These are phyloP conservation scores for Boloria euphrosyne DNA, from an alignment of 2,888 invertebrate species.

Conservation along the genomic window DNA sequence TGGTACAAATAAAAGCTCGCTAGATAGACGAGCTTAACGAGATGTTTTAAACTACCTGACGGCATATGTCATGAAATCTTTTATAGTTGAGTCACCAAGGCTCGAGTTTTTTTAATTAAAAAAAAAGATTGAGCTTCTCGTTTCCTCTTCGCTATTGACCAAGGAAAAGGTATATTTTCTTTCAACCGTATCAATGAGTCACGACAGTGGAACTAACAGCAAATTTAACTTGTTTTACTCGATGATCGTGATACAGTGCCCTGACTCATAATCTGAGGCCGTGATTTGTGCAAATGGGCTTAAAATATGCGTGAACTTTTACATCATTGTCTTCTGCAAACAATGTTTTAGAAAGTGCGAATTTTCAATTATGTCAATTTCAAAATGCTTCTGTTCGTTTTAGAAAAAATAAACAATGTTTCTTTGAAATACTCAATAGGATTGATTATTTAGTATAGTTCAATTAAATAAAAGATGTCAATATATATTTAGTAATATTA, in stretches of 20 bases:
- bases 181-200: slow-evolving; percentile 56
- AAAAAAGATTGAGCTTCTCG: slow-evolving; percentile 44
- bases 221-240: slow-evolving; percentile 61
- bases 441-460: no score
- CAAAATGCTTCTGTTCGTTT: no score
- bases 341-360: slow-evolving; percentile 49
- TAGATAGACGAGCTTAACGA: slow-evolving; percentile 6
- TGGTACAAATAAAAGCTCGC: slow-evolving; percentile 3
- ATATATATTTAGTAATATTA: no score
- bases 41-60: slow-evolving; percentile 31
- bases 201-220: slow-evolving; percentile 59
- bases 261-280: slow-evolving; percentile 55
- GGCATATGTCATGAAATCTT: slow-evolving; percentile 44
- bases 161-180: slow-evolving; percentile 44
- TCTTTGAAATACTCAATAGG: no score
- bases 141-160: slow-evolving; percentile 40
- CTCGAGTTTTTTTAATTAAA: slow-evolving; percentile 39
- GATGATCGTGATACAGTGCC: slow-evolving; percentile 34
- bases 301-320: slow-evolving; percentile 49
- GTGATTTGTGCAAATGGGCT: slow-evolving; percentile 51
- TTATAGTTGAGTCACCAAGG: slow-evolving; percentile 48
- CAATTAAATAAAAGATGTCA: not conserved
- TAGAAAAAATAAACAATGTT: no score
- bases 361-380: slow-evolving; percentile 13
- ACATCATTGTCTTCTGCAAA: slow-evolving; percentile 45